phyloP scores from a whole-genome alignment of 1,140 invertebrate genomes.

The Macrosteles quadrilineatus region DNA sequence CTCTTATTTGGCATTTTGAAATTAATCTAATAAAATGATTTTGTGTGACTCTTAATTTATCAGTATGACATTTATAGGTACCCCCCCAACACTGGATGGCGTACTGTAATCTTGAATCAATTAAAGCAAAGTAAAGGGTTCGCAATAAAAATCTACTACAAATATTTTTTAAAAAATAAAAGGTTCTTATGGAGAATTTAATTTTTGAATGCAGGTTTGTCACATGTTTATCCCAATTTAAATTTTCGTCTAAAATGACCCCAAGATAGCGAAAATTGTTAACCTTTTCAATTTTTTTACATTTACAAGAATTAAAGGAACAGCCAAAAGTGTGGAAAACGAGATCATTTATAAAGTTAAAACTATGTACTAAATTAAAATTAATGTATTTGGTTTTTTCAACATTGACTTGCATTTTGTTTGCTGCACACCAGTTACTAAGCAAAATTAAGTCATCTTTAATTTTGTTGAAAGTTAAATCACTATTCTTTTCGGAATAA shows the following conservation, averaged over 20 bases:
- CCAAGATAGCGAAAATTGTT: constrained; percentile 21
- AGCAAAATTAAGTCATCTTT: background rate
- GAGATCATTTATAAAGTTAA: background rate
- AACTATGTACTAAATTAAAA: background rate
- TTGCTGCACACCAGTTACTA: background rate
- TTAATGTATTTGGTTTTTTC: constrained; percentile 20
- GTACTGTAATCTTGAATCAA: constrained; percentile 15
- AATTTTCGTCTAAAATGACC: constrained; percentile 8
- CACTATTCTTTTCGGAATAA: background rate
- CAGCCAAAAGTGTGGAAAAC: background rate
- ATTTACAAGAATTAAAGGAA: background rate
- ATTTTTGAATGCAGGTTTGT: background rate
- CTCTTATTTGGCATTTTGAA: background rate
- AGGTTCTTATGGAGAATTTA: background rate
- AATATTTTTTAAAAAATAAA: constrained; percentile 17
- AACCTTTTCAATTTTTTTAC: constrained; percentile 9
- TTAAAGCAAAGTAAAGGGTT: constrained; percentile 2
- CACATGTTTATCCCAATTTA: constrained; percentile 13
- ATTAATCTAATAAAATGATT: constrained; percentile 9
- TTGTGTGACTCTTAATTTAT: constrained; percentile 18
- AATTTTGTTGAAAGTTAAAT: background rate
- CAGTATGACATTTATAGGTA: constrained; percentile 9
- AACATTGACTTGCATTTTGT: constrained; percentile 18
- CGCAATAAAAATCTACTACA: background rate
- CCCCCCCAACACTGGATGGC: constrained; percentile 10